Percentiles rank a stretch among this genome's conserved stretches.
phyloP scores from a whole-genome alignment of 2,113 vertebrate genomes.

The Petroica traversi region DNA sequence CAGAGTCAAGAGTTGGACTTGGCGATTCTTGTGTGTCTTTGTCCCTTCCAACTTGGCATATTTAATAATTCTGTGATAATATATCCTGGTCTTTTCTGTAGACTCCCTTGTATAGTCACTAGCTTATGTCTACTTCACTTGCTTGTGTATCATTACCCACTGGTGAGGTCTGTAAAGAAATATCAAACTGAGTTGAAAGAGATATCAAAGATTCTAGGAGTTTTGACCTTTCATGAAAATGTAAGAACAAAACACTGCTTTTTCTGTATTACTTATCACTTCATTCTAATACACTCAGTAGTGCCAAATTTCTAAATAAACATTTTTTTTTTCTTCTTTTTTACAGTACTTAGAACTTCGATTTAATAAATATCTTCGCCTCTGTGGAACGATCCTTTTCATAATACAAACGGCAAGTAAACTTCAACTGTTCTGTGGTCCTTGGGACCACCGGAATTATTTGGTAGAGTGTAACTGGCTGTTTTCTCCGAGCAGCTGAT shows the following conservation, averaged over 20 bases:
- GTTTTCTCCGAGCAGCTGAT: neutral
- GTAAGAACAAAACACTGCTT: neutral
- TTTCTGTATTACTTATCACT: neutral
- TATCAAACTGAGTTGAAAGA: neutral
- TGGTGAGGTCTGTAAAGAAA: neutral
- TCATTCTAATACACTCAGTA: neutral
- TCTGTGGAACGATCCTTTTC: conserved; percentile 84
- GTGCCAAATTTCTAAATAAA: neutral
- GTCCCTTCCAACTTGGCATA: neutral
- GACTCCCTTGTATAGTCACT: rapidly evolving
- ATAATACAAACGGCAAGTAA: conserved; percentile 87
- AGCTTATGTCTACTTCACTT: neutral
- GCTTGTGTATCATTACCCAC: neutral
- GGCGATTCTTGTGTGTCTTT: neutral
- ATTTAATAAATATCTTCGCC: conserved; percentile 82
- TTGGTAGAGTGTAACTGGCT: neutral
- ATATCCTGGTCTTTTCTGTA: neutral
- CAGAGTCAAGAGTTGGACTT: neutral
- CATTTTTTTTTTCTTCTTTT: neutral
- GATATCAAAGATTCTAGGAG: neutral
- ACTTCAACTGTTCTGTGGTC: neutral
- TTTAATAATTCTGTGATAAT: neutral
- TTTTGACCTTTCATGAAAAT: neutral
- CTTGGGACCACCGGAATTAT: rapidly evolving
- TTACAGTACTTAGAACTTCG: conserved; percentile 89